A percentile compares a stretch with the other conserved stretches of the same genome.
phyloP scores from a whole-genome alignment of 1,140 invertebrate species.

The Ericerus pela region DNA sequence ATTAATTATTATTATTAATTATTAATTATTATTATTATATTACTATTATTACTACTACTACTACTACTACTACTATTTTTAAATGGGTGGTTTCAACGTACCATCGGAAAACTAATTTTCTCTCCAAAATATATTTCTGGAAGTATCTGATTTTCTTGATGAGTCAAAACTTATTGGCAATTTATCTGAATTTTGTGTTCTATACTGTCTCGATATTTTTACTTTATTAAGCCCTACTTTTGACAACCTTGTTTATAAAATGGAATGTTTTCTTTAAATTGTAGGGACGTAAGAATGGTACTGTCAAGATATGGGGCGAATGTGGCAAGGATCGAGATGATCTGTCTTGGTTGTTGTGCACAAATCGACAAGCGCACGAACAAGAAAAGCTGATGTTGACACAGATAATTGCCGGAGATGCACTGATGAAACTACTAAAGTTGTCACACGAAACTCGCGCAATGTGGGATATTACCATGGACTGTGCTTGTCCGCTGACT shows the following conservation, averaged over 20 bases:
- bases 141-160: too few relatives aligned
- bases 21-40: too few relatives aligned
- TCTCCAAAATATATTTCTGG: too few relatives aligned
- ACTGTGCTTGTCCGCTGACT: constrained; percentile 57
- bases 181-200: background rate
- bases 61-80: too few relatives aligned
- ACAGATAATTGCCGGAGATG: constrained; percentile 85
- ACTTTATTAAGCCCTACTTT: background rate
- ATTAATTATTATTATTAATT: too few relatives aligned
- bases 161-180: too few relatives aligned
- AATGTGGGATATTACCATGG: constrained; percentile 60
- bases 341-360: constrained; percentile 76
- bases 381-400: constrained; percentile 79
- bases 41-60: too few relatives aligned
- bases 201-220: background rate
- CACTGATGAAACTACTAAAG: constrained; percentile 55
- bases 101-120: too few relatives aligned
- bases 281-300: constrained; percentile 46
- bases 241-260: constrained; percentile 23
- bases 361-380: constrained; percentile 62
- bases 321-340: constrained; percentile 50
- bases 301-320: constrained; percentile 44
- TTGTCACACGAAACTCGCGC: constrained; percentile 61
- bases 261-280: too few relatives aligned
- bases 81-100: too few relatives aligned